phyloP scores from a whole-genome alignment of 1,140 invertebrate species.

The Phortica variegata region DNA sequence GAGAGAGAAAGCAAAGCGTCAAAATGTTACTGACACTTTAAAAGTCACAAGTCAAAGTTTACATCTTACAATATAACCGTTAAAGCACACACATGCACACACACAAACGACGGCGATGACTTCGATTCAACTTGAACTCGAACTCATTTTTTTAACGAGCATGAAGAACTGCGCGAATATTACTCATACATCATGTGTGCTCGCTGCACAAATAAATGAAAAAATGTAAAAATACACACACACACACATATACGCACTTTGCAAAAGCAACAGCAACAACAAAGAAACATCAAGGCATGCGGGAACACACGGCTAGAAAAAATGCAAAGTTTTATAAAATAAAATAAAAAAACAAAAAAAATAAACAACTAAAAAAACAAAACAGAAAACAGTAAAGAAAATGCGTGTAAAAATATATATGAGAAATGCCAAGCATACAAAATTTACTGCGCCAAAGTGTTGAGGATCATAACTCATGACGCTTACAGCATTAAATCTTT shows the following conservation, averaged over 20 bases:
- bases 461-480: conserved; percentile 2
- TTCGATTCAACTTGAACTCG: conserved; percentile 43
- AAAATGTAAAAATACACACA: no score
- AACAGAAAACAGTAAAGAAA: not conserved
- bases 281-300: no score
- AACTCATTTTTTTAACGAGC: conserved; percentile 24
- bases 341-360: conserved; percentile 7
- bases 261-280: no score
- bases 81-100: no score
- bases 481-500: conserved; percentile 1
- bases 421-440: not conserved
- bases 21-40: conserved; percentile 22
- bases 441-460: conserved; percentile 1
- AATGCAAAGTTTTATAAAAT: not conserved
- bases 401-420: not conserved
- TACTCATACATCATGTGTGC: conserved; percentile 20
- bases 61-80: no score
- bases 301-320: no score
- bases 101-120: conserved; percentile 31
- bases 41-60: conserved; percentile 26
- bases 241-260: no score
- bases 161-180: no score
- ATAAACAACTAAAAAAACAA: not conserved
- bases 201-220: not conserved
- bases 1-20: no score